Conservation (phyloP, 2,888 invertebrate species). For the Drosophila algonquin region DNA sequence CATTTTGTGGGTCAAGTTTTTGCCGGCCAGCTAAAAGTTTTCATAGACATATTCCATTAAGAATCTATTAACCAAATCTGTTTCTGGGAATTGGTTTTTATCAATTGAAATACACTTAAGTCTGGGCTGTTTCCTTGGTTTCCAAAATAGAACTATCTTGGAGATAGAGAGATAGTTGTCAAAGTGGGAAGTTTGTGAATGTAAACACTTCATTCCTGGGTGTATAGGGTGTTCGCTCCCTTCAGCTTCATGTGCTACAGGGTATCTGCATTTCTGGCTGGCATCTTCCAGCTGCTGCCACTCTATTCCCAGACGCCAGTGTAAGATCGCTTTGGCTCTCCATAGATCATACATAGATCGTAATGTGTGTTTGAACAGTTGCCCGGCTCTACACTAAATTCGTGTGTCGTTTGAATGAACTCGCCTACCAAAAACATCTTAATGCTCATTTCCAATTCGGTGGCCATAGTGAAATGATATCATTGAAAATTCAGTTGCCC, state of each 20-base stretch:
- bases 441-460: constrained; percentile 21
- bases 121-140: background rate
- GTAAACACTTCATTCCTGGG: no score
- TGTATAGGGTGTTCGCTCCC: no score
- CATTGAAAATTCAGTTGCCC: background rate
- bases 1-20: constrained; percentile 18
- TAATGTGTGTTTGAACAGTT: constrained; percentile 30
- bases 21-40: background rate
- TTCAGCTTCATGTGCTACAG: background rate
- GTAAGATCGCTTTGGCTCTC: constrained; percentile 2
- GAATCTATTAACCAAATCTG: background rate
- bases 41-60: background rate
- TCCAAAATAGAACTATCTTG: background rate
- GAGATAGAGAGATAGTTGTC: background rate
- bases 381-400: constrained; percentile 7
- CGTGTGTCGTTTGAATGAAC: background rate
- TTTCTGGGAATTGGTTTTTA: constrained; percentile 2
- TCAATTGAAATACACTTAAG: background rate
- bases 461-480: constrained; percentile 26
- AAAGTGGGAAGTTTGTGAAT: no score
- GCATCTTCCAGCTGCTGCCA: no score
- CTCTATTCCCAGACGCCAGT: constrained; percentile 14
- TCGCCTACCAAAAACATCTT: background rate
- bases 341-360: constrained; percentile 4
- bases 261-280: background rate